A percentile compares a stretch with the other conserved stretches of the same genome.
These are phyloP conservation scores for Daphoenositta chrysoptera DNA, from an alignment of 2,113 vertebrate species.

Conservation along the genomic window DNA sequence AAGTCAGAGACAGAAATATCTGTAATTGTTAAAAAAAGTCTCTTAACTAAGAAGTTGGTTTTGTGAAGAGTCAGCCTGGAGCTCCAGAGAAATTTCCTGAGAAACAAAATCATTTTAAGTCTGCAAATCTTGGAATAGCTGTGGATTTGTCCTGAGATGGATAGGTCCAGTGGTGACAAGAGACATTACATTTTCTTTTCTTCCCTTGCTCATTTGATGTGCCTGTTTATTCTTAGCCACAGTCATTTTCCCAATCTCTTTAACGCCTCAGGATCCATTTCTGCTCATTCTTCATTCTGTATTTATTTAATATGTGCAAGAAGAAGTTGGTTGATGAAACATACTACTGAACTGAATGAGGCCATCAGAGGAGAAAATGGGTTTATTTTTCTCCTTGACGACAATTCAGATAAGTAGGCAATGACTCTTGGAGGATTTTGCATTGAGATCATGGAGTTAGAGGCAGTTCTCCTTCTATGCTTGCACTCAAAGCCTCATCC, in stretches of 20 bases:
- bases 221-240: not conserved
- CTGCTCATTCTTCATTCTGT: not conserved
- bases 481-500: not conserved
- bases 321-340: slow-evolving; percentile 9
- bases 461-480: not conserved
- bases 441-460: not conserved
- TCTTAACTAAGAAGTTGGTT: not conserved
- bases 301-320: slow-evolving; percentile 12
- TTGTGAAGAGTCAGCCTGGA: not conserved
- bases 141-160: not conserved
- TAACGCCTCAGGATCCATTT: not conserved
- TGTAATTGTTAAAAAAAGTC: not conserved
- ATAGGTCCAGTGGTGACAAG: not conserved
- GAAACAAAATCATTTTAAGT: not conserved
- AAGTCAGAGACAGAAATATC: not conserved
- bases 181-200: not conserved
- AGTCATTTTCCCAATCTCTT: not conserved
- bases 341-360: not conserved
- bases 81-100: not conserved
- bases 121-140: not conserved
- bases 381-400: slow-evolving; percentile 35
- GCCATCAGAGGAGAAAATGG: not conserved
- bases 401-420: not conserved
- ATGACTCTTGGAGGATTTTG: not conserved
- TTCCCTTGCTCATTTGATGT: not conserved